These are phyloP conservation scores for Podarcis raffonei DNA, from an alignment of 2,113 vertebrate species.

Conservation along the genomic window DNA sequence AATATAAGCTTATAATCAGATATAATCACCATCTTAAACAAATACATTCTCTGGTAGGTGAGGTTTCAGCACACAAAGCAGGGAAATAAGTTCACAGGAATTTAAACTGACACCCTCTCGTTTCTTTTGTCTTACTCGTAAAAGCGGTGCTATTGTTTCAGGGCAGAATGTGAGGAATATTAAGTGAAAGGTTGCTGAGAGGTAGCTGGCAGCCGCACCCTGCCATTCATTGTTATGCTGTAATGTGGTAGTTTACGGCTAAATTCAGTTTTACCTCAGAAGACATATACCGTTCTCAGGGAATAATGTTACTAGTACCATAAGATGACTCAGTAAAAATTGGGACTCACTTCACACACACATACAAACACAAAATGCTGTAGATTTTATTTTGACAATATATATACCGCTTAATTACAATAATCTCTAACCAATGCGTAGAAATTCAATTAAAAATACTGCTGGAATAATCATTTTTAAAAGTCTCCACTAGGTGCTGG, in stretches of 20 bases:
- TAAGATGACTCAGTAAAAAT: neutral
- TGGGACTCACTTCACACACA: neutral
- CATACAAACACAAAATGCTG: neutral
- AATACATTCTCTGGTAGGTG: conserved; percentile 56
- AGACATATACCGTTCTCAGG: neutral
- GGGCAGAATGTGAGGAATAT: conserved; percentile 41
- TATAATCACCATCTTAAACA: conserved; percentile 70
- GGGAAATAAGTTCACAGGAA: conserved; percentile 55
- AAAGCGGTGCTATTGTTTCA: conserved; percentile 27
- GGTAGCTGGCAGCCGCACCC: conserved; percentile 26
- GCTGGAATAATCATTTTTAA: too few species aligned
- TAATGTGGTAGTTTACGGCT: neutral
- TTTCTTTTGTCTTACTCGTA: conserved; percentile 54
- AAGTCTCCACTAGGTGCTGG: too few species aligned
- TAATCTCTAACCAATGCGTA: too few species aligned
- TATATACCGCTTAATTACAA: too few species aligned
- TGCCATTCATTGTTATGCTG: conserved; percentile 36
- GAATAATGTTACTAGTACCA: neutral
- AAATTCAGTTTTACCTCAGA: neutral
- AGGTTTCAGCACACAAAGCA: conserved; percentile 54
- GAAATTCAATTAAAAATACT: too few species aligned
- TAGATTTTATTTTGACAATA: neutral
- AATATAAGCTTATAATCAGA: conserved; percentile 72
- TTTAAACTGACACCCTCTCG: conserved; percentile 55
- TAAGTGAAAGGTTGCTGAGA: conserved; percentile 52